Percentiles rank a stretch among this genome's conserved stretches.
Conservation (phyloP, 2,888 invertebrate species). For the Priocnemis perturbator region DNA sequence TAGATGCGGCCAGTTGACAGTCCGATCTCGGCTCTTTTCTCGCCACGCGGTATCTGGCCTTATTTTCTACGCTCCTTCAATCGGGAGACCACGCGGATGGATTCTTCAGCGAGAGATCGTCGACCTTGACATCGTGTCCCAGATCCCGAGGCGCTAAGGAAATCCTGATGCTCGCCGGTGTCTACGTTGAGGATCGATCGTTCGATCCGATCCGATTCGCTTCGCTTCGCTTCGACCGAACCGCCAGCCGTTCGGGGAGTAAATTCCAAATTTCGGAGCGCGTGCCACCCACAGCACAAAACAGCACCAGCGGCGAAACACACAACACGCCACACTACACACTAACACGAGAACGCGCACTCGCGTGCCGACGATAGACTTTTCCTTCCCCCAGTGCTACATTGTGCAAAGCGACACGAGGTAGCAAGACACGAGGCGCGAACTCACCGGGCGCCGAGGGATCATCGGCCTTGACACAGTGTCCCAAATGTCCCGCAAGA, state of each 20-base stretch:
- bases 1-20: too few relatives aligned
- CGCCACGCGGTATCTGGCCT: background rate
- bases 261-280: too few relatives aligned
- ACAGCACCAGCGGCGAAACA: background rate
- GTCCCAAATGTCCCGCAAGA: conserved; percentile 38
- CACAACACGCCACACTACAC: too few relatives aligned
- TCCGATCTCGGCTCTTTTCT: background rate
- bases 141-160: conserved; percentile 34
- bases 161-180: conserved; percentile 9
- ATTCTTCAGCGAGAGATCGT: conserved; percentile 10
- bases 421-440: conserved; percentile 19
- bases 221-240: background rate
- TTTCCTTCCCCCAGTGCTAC: too few relatives aligned
- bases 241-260: background rate
- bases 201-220: background rate
- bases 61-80: background rate
- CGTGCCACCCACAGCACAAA: too few relatives aligned
- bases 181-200: background rate
- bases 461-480: conserved; percentile 56
- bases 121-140: conserved; percentile 50
- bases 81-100: background rate
- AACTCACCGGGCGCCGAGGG: conserved; percentile 16
- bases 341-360: too few relatives aligned
- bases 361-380: too few relatives aligned
- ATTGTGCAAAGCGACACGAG: conserved; percentile 16